Percentiles rank a stretch among this genome's conserved stretches.
Conservation (phyloP, 1,140 invertebrate genomes). For the Atopsyche davidsoni region DNA sequence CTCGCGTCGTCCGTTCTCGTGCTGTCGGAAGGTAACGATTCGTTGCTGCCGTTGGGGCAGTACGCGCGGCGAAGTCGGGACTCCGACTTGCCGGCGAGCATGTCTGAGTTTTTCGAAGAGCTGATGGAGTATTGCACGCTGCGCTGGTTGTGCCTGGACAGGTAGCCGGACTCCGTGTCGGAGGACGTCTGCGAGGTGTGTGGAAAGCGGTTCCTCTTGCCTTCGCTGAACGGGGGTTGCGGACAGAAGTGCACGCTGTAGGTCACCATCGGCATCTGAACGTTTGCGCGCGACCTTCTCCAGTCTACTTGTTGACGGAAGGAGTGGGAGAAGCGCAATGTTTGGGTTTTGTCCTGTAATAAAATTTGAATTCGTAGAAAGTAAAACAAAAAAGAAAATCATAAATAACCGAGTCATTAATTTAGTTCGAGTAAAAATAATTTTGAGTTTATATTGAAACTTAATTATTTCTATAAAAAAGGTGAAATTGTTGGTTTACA, state of each 20-base stretch:
- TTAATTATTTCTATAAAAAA: too few species aligned
- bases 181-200: conserved; percentile 4
- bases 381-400: too few species aligned
- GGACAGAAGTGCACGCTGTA: conserved; percentile 26
- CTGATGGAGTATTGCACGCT: conserved; percentile 19
- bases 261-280: conserved; percentile 20
- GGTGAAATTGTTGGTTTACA: too few species aligned
- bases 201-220: conserved; percentile 10
- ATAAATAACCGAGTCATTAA: too few species aligned
- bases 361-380: too few species aligned
- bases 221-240: conserved; percentile 14
- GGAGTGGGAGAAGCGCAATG: conserved; percentile 21
- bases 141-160: neutral
- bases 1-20: neutral
- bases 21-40: neutral
- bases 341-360: conserved; percentile 25
- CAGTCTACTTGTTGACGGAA: conserved; percentile 25
- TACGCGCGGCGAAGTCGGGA: neutral
- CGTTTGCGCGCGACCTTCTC: conserved; percentile 11
- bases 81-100: neutral
- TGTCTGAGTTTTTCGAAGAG: conserved; percentile 3
- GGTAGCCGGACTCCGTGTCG: conserved; percentile 9
- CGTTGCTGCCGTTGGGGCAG: neutral
- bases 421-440: too few species aligned
- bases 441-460: too few species aligned